Evolutionary conservation across 2,113 vertebrate genomes (phyloP).

Genomic region (Coturnix japonica): DNA sequence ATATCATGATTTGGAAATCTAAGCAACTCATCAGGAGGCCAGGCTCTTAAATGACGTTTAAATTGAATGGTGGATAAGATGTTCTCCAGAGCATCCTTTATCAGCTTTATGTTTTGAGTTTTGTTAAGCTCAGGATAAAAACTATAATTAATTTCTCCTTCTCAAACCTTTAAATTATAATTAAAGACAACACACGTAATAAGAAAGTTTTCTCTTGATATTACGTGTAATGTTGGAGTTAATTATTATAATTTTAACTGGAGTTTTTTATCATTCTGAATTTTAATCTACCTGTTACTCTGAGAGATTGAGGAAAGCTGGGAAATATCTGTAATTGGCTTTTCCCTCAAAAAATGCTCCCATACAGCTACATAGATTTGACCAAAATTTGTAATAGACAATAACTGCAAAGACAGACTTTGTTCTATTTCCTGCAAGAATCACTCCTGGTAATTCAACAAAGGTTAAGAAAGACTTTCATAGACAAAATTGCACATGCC

Average conservation of each 20-base stretch:
- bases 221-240: conserved; percentile 43
- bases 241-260: conserved; percentile 62
- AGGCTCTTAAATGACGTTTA: conserved; percentile 39
- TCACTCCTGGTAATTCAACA: conserved; percentile 10
- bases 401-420: conserved; percentile 33
- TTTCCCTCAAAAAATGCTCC: not conserved
- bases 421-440: not conserved
- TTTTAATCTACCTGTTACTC: conserved; percentile 42
- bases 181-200: conserved; percentile 62
- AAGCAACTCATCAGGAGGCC: conserved; percentile 36
- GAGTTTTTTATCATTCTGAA: conserved; percentile 44
- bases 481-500: not conserved
- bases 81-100: conserved; percentile 34
- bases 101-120: conserved; percentile 52
- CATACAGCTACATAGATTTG: not conserved
- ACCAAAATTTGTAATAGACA: not conserved
- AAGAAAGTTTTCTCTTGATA: conserved; percentile 70
- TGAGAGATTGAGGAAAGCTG: not conserved
- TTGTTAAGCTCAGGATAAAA: conserved; percentile 43
- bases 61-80: conserved; percentile 32
- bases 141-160: conserved; percentile 64
- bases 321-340: not conserved
- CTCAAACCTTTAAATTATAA: conserved; percentile 62
- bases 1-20: conserved; percentile 5
- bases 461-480: not conserved